Base-by-base conservation (phyloP, 2,888 invertebrate species). In the Philhelius pedissequus region DNA sequence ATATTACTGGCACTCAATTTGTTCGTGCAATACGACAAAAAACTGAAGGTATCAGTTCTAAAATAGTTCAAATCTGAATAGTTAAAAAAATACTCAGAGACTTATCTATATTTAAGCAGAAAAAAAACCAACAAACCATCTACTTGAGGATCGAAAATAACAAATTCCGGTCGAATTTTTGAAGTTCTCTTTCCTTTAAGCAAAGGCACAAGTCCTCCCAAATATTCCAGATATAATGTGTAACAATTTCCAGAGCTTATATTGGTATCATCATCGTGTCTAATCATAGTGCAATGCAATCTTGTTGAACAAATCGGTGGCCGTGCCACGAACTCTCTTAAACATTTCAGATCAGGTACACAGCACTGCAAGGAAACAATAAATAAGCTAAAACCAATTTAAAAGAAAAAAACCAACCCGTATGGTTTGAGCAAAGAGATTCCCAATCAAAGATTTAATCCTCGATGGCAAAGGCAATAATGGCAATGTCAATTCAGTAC, bases 111-210 rank as follows among this genome's bases (percentile, higher is more conserved):
- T n/a, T n/a, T n/a, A n/a, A n/a, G n/a, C n/a, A n/a, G n/a, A n/a
- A n/a, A n/a, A n/a, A n/a, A n/a, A n/a, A 3, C 5, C 4, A 18
- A 74, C 86, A 89, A 90, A 94, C 96, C 96, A 92, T 95, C 96
- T 43, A 94, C 94, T 92, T 97, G 97, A 2, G 97, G 97, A 92
- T 98, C 97, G 90, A 97, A 98, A 89, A 99, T 99, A 75, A 99
- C 97, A 92, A 99, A 99, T 92, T 99, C 99, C 0, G 99, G 99
- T 71, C 98, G 94, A 87, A 99, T 96, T 92, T 99, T 99, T 91
- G 98, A 98, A 80, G 97, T 98, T 82, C 99, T 93, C 88, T 98
- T 96, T 22, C 99, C 99, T 90, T 99, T 98, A 13, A 99, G 93
- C 70, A 99, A 93, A 0, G 99, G 99, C 86, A 99, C 98, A 58